Conservation (phyloP, 2,888 invertebrate species). For the Callosobruchus maculatus region DNA sequence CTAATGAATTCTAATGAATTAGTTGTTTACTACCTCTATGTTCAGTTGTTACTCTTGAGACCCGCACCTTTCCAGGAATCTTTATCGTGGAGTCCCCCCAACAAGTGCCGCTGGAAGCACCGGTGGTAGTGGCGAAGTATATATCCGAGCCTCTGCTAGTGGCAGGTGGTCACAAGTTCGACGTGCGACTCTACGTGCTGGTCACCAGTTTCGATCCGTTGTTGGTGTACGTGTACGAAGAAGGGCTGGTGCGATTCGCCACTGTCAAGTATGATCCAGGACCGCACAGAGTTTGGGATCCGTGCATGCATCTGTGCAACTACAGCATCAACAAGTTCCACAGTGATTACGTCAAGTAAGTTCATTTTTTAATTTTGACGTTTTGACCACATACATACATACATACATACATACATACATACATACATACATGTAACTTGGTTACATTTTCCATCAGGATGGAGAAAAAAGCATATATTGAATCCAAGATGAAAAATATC, state of each 20-base stretch:
- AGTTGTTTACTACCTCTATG: too few relatives aligned
- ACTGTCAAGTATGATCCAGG: slow-evolving; percentile 91
- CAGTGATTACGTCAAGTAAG: slow-evolving; percentile 80
- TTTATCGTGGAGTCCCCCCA: slow-evolving; percentile 48
- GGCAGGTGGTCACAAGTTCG: slow-evolving; percentile 89
- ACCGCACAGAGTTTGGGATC: slow-evolving; percentile 91
- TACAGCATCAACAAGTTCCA: slow-evolving; percentile 98
- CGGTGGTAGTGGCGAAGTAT: slow-evolving; percentile 86
- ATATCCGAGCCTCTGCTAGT: slow-evolving; percentile 82
- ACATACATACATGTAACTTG: too few relatives aligned
- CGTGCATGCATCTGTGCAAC: slow-evolving; percentile 96
- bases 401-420: too few relatives aligned
- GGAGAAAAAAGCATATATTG: too few relatives aligned
- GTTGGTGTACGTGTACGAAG: slow-evolving; percentile 91
- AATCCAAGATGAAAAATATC: too few relatives aligned
- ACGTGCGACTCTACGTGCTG: slow-evolving; percentile 89
- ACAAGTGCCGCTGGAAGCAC: slow-evolving; percentile 87
- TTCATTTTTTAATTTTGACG: not conserved
- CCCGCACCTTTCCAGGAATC: slow-evolving; percentile 28
- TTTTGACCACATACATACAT: too few relatives aligned
- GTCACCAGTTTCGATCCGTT: slow-evolving; percentile 94
- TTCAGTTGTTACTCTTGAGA: too few relatives aligned
- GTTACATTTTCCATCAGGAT: too few relatives aligned
- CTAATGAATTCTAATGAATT: too few relatives aligned
- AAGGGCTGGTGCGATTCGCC: slow-evolving; percentile 92